Percentiles rank a stretch among this genome's conserved stretches.
Evolutionary conservation across 1,140 invertebrate species (phyloP).

Genomic region (Trinorchestia longiramus): DNA sequence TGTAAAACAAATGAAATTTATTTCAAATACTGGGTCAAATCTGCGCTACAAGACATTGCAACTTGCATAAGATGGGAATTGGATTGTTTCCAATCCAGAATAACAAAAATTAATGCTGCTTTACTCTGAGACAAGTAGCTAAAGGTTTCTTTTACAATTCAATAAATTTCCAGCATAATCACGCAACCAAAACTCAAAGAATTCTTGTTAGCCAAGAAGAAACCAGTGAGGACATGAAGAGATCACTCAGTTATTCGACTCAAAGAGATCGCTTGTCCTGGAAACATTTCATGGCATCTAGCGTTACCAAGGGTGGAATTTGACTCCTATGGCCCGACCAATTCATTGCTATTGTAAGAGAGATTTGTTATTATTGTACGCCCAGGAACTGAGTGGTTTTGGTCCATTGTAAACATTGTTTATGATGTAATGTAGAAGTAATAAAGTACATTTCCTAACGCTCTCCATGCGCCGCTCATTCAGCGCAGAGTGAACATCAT

Average conservation of each 20-base stretch:
- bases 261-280: neutral
- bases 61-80: neutral
- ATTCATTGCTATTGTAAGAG: neutral
- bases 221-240: neutral
- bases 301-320: neutral
- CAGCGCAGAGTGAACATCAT: neutral
- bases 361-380: slow-evolving; percentile 37
- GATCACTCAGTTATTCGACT: neutral
- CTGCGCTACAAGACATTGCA: neutral
- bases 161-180: neutral
- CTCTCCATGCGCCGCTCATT: neutral
- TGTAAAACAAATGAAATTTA: neutral
- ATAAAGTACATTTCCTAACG: slow-evolving; percentile 21
- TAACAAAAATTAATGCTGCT: neutral
- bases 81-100: neutral
- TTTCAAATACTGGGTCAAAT: neutral
- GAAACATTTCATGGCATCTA: neutral
- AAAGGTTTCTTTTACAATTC: neutral
- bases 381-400: neutral
- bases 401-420: neutral
- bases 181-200: neutral
- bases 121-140: neutral
- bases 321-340: neutral
- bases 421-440: slow-evolving; percentile 36
- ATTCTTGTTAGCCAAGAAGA: neutral